Conservation (phyloP, 2,113 vertebrate species). For the Gorsachius goisagi region DNA sequence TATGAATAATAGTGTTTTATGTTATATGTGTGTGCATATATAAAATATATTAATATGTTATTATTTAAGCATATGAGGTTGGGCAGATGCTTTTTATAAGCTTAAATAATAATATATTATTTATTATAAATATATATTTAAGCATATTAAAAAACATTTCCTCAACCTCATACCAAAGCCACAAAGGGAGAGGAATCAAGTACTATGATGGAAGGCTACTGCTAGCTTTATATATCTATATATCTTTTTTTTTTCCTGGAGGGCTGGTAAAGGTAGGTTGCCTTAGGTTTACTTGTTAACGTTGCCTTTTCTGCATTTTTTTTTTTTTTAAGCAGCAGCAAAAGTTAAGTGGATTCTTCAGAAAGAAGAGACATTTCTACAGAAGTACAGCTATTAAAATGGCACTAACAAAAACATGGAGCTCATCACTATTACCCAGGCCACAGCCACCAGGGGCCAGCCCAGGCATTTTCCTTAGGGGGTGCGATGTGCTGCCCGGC, state of each 20-base stretch:
- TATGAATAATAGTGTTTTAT: not conserved
- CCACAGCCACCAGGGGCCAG: not conserved
- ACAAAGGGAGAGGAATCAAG: not conserved
- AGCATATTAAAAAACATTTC: not conserved
- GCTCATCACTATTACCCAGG: not conserved
- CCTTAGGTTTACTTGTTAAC: not conserved
- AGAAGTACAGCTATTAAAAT: not conserved
- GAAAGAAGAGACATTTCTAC: not conserved
- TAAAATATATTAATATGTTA: not conserved
- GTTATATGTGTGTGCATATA: not conserved
- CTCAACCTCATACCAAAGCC: not conserved
- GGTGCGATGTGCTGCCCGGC: accelerated
- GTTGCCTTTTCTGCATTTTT: not conserved
- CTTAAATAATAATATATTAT: not conserved
- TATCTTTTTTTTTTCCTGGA: accelerated
- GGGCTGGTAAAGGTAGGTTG: not conserved
- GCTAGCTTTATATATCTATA: not conserved
- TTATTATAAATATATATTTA: not conserved
- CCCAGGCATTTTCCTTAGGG: not conserved
- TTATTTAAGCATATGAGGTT: not conserved
- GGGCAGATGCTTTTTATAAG: not conserved
- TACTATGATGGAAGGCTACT: not conserved
- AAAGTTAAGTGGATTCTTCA: not conserved
- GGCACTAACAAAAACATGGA: accelerated
- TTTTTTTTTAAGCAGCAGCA: not conserved